Conservation (phyloP, 2,888 invertebrate genomes). For the Plemyria rubiginata region DNA sequence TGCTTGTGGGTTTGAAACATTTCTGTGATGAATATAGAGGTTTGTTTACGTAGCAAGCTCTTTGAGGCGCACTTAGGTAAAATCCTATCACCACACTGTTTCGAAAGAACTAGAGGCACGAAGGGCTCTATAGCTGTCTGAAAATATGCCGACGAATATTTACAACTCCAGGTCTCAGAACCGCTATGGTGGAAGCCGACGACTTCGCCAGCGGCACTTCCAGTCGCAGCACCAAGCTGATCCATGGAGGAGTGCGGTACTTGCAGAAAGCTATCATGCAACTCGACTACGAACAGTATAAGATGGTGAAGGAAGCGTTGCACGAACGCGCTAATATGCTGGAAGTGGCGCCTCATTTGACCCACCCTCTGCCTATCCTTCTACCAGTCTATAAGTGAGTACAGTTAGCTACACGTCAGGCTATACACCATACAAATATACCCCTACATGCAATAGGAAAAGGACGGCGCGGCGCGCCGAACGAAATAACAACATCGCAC, state of each 20-base stretch:
- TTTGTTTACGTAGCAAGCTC: no score
- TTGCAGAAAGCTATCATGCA: conserved; percentile 98
- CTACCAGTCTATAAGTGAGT: conserved; percentile 98
- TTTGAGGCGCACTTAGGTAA: no score
- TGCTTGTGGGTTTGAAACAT: no score
- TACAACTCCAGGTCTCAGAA: conserved; percentile 90
- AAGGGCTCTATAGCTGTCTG: no score
- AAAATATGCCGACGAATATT: neutral
- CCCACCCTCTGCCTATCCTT: conserved; percentile 98
- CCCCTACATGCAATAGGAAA: no score
- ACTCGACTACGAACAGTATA: conserved; percentile 97
- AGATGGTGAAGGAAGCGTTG: conserved; percentile 99
- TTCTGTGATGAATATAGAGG: no score
- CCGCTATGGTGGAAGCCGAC: conserved; percentile 97
- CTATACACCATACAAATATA: no score
- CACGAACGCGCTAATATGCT: conserved; percentile 97
- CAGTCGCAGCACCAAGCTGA: conserved; percentile 98
- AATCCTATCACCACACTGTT: no score
- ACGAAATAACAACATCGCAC: no score
- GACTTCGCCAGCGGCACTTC: conserved; percentile 98
- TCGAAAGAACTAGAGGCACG: no score
- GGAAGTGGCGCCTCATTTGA: conserved; percentile 97
- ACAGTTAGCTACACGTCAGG: no score
- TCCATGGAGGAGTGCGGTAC: conserved; percentile 99
- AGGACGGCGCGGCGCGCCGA: no score